Evolutionary conservation across 2,113 vertebrate genomes (phyloP).

Genomic region (Saguinus midas): DNA sequence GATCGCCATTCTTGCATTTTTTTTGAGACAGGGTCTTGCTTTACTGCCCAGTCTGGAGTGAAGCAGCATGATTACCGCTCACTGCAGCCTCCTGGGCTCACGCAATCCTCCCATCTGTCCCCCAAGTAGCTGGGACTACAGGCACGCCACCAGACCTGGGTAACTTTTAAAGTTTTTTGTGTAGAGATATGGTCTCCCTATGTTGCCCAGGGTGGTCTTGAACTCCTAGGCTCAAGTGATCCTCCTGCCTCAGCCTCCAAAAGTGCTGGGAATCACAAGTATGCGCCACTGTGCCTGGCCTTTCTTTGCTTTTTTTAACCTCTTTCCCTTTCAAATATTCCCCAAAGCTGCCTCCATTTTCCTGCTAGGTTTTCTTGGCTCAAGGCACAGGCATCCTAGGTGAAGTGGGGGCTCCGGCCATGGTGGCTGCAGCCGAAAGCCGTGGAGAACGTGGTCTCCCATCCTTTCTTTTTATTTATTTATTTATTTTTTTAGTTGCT

Average conservation of each 20-base stretch:
- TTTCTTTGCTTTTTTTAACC: background rate
- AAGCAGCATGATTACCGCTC: background rate
- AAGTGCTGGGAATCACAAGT: no score
- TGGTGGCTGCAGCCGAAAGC: fast-evolving
- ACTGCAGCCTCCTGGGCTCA: background rate
- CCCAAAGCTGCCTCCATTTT: background rate
- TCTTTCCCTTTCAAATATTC: background rate
- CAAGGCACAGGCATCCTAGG: no score
- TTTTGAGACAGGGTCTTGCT: background rate
- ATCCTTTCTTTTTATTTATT: no score
- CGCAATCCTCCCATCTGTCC: background rate
- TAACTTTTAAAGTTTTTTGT: background rate
- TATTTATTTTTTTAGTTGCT: no score
- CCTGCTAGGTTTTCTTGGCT: background rate
- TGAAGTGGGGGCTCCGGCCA: background rate
- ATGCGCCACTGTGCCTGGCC: no score
- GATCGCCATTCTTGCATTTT: background rate
- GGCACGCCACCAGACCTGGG: background rate
- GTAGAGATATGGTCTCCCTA: background rate
- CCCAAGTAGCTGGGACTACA: background rate
- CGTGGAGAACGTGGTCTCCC: background rate
- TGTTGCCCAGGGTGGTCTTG: no score
- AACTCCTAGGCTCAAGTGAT: no score
- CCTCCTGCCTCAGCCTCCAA: no score
- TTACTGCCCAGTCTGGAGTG: background rate